Evolutionary conservation across 2,888 invertebrate species (phyloP).

Genomic region (Pheosia gnoma): DNA sequence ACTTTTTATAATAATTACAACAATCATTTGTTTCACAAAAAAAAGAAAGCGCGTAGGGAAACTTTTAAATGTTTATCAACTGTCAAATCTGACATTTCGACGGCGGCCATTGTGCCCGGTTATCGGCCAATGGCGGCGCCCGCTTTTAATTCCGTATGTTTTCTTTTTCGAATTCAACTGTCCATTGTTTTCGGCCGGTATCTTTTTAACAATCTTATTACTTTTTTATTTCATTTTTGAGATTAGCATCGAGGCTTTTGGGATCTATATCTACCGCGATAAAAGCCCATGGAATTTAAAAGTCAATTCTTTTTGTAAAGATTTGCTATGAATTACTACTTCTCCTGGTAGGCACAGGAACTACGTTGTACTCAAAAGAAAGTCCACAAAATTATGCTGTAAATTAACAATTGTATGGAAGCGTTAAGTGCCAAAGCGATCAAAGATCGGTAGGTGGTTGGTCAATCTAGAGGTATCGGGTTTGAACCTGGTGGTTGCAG

Average conservation of each 20-base stretch:
- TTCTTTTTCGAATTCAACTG: slow-evolving; percentile 58
- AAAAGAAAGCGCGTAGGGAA: slow-evolving; percentile 35
- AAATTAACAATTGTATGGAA: too few relatives aligned
- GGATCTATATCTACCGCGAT: too few relatives aligned
- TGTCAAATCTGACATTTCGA: slow-evolving; percentile 74
- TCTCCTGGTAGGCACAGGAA: too few relatives aligned
- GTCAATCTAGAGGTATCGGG: too few relatives aligned
- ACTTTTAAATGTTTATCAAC: slow-evolving; percentile 57
- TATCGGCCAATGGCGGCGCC: slow-evolving; percentile 62
- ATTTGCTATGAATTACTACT: too few relatives aligned
- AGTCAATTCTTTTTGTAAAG: too few relatives aligned
- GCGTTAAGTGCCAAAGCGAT: too few relatives aligned
- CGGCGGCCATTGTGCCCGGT: slow-evolving; percentile 64
- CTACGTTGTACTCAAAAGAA: too few relatives aligned
- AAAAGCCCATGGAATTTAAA: too few relatives aligned
- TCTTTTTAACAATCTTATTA: slow-evolving; percentile 32
- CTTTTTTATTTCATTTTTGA: background rate
- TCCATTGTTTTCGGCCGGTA: slow-evolving; percentile 59
- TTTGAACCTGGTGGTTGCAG: too few relatives aligned
- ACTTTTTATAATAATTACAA: slow-evolving; percentile 24
- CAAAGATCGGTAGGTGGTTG: too few relatives aligned
- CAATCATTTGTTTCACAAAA: slow-evolving; percentile 40
- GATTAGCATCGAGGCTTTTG: background rate
- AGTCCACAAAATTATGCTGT: too few relatives aligned
- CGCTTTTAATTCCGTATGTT: slow-evolving; percentile 67